Evolutionary conservation across 2,113 vertebrate genomes (phyloP), one percentile per base, ranked within the genome.

Genomic region (Trachemys scripta): DNA sequence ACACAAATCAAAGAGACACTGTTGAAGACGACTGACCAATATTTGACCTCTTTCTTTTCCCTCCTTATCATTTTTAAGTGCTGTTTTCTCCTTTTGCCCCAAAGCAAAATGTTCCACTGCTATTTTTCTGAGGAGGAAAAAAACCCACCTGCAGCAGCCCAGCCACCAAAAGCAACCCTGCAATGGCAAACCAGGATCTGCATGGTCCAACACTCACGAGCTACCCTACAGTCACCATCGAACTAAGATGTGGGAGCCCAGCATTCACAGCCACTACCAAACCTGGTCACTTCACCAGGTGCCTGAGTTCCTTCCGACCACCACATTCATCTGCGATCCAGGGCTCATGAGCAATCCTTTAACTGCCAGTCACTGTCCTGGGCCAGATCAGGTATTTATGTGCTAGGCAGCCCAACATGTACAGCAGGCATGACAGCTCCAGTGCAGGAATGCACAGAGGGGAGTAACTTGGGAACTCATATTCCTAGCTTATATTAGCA

Each of bases 111-210:
- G 65, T 81, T 69, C 54, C 80, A 87, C 53, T 53, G 42, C 22
- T 82, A 19, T 20, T 38, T 82, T 56, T 45, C 29, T 69, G 42
- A 25, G 56, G 24, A 27, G 56, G 24, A 80, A 8, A 78, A 54
- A 22, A 0, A 75, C n/a, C 59, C 35, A 1, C 0, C 0, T 16
- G 8, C n/a, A 82, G 31, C 62, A 69, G 45, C 16, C 45, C 22
- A 35, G 62, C 8, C 4, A 24, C 45, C 47, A 80, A 10, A 38
- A 80, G 94, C 88, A 92, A 84, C 45, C 8, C 56, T 11, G 56
- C 24, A 57, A 27, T 27, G 56, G 56, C 56, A 57, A 57, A 57
- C 56, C 25, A 57, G 25, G 25, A 22, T 27, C 25, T 27, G 25
- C 25, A 27, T 27, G 9, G 10, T 57, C 56, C 56, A 27, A 27